Conservation (phyloP, 2,113 vertebrate species). For the Stigmatopora nigra region DNA sequence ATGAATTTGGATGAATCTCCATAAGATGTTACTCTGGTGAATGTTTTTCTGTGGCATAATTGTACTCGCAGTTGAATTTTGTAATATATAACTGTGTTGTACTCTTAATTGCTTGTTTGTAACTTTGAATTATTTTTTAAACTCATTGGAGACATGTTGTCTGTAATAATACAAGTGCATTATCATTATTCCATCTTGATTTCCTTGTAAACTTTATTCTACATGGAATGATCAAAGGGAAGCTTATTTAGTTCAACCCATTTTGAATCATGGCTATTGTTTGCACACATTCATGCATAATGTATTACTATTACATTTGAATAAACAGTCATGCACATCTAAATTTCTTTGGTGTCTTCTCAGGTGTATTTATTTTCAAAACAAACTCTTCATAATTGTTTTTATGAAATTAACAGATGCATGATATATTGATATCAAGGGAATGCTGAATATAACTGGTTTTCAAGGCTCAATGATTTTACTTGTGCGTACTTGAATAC, state of each 20-base stretch:
- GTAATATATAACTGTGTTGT: not conserved
- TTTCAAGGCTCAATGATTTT: not conserved
- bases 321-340: slow-evolving; percentile 3
- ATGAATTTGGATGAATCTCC: not conserved
- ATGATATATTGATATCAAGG: not conserved
- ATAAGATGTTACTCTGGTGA: too few relatives aligned
- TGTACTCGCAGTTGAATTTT: not conserved
- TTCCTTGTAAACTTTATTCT: not conserved
- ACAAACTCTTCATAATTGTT: not conserved
- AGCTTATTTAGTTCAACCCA: not conserved
- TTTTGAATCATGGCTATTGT: not conserved
- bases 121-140: not conserved
- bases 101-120: not conserved
- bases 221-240: slow-evolving; percentile 4
- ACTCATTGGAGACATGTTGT: not conserved
- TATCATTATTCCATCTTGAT: not conserved
- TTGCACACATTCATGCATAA: slow-evolving; percentile 9
- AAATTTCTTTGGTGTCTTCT: not conserved
- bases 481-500: not conserved
- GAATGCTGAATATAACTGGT: not conserved
- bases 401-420: not conserved
- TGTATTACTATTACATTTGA: slow-evolving; percentile 1
- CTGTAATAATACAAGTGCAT: not conserved
- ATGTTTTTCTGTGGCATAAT: not conserved
- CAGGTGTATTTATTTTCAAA: slow-evolving; percentile 1